These are phyloP conservation scores for Folsomia candida DNA, from an alignment of 2,888 invertebrate genomes.

Conservation along the genomic window DNA sequence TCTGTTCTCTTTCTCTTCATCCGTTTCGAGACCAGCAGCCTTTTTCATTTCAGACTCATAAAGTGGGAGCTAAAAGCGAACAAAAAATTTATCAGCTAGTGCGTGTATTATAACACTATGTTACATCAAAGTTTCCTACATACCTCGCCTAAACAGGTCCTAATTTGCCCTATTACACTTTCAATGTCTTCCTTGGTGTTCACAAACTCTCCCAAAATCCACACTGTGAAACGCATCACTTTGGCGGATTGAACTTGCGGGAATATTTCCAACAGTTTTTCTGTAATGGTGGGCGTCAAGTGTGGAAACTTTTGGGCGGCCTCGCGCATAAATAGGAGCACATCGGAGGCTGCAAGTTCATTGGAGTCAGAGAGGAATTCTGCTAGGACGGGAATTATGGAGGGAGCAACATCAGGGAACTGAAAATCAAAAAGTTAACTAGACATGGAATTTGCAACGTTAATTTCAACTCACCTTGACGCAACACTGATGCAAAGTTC, in stretches of 20 bases:
- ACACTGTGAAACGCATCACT: slow-evolving; percentile 88
- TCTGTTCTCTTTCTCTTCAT: slow-evolving; percentile 56
- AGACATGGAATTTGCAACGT: slow-evolving; percentile 2
- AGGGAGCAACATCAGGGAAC: slow-evolving; percentile 90
- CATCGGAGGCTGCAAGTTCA: slow-evolving; percentile 88
- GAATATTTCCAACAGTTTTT: slow-evolving; percentile 78
- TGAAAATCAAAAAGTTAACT: slow-evolving; percentile 13
- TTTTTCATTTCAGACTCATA: slow-evolving; percentile 65
- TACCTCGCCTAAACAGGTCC: slow-evolving; percentile 70
- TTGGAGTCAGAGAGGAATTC: slow-evolving; percentile 88
- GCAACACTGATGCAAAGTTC: slow-evolving; percentile 89
- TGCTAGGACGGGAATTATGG: slow-evolving; percentile 89
- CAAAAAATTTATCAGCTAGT: neutral
- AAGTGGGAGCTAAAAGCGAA: slow-evolving; percentile 58
- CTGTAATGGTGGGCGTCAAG: slow-evolving; percentile 76
- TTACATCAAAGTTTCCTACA: slow-evolving; percentile 38
- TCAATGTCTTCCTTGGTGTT: slow-evolving; percentile 72
- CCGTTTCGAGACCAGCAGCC: slow-evolving; percentile 68
- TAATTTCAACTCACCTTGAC: slow-evolving; percentile 65
- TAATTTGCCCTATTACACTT: slow-evolving; percentile 74
- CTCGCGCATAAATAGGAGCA: slow-evolving; percentile 89
- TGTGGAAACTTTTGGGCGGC: slow-evolving; percentile 91
- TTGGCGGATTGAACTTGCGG: slow-evolving; percentile 83
- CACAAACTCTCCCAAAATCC: slow-evolving; percentile 97
- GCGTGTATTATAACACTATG: neutral